Conservation (phyloP, 2,888 invertebrate species). For the Tetragonisca angustula region DNA sequence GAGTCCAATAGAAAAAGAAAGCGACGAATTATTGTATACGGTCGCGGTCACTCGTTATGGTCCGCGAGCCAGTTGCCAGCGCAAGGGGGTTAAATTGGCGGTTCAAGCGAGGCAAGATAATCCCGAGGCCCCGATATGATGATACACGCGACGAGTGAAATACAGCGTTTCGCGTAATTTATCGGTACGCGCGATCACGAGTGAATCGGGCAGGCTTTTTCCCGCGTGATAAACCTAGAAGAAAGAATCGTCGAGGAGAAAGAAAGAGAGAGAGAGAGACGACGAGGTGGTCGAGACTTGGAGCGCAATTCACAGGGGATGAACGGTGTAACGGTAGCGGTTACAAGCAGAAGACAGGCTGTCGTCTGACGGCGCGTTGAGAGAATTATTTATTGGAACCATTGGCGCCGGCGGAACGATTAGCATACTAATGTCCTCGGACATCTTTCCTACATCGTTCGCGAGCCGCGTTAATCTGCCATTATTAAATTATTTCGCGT, state of each 20-base stretch:
- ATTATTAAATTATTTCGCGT: constrained; percentile 79
- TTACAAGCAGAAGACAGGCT: constrained; percentile 30
- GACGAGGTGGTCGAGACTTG: constrained; percentile 3
- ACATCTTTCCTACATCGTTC: constrained; percentile 39
- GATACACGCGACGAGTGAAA: constrained; percentile 35
- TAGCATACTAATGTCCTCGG: constrained; percentile 72
- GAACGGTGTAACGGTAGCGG: constrained; percentile 49
- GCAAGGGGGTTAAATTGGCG: neutral
- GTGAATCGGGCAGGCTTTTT: neutral
- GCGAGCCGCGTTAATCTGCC: constrained; percentile 63
- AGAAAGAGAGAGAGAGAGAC: neutral
- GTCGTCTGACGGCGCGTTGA: constrained; percentile 66
- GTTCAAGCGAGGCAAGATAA: constrained; percentile 30
- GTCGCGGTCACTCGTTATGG: too few species aligned
- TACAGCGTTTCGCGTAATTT: constrained; percentile 39
- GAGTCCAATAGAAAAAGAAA: too few species aligned
- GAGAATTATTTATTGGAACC: constrained; percentile 73
- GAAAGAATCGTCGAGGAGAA: constrained; percentile 17
- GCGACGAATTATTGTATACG: too few species aligned
- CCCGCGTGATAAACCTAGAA: constrained; percentile 15
- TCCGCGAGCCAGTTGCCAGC: too few species aligned
- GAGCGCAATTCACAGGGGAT: constrained; percentile 22
- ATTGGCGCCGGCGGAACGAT: constrained; percentile 71
- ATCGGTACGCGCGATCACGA: constrained; percentile 14
- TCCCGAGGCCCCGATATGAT: constrained; percentile 37